A percentile compares a stretch with the other conserved stretches of the same genome.
Evolutionary conservation across 2,888 invertebrate species (phyloP).

Genomic region (Athalia cordata): DNA sequence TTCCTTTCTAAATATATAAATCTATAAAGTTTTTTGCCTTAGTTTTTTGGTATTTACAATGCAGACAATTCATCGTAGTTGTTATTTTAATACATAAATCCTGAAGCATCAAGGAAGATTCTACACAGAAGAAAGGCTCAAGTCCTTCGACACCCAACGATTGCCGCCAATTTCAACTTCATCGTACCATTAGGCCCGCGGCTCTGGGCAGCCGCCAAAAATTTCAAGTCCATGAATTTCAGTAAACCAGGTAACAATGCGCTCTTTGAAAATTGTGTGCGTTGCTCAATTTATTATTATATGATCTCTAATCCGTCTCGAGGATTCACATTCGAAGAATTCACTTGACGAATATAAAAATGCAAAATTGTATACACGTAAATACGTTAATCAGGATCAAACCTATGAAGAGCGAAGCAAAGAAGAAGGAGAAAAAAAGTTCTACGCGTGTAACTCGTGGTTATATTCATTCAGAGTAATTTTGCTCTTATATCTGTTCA

Average conservation of each 20-base stretch:
- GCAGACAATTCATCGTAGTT: too few species aligned
- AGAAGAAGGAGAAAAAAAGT: too few species aligned
- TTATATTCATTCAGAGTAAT: too few species aligned
- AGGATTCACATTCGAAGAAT: too few species aligned
- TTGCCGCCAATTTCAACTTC: constrained; percentile 41
- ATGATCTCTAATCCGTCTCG: too few species aligned
- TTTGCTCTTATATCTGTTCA: too few species aligned
- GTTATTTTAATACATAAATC: constrained; percentile 7
- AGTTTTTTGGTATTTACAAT: not conserved
- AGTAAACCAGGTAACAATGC: constrained; percentile 81
- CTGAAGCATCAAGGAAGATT: constrained; percentile 27
- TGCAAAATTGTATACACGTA: too few species aligned
- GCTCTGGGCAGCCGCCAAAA: constrained; percentile 73
- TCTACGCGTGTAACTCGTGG: too few species aligned
- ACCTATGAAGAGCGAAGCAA: too few species aligned
- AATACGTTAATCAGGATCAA: too few species aligned
- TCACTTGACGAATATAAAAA: too few species aligned
- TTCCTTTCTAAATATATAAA: not conserved
- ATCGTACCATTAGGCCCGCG: constrained; percentile 22
- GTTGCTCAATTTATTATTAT: constrained; percentile 73
- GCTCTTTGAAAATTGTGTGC: constrained; percentile 73
- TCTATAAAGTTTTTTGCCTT: too few species aligned
- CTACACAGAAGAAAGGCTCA: not conserved
- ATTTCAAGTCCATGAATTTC: constrained; percentile 81
- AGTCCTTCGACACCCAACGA: constrained; percentile 1